A percentile compares a stretch with the other conserved stretches of the same genome.
Conservation (phyloP, 2,113 vertebrate species). For the Campylomormyrus numenius region DNA sequence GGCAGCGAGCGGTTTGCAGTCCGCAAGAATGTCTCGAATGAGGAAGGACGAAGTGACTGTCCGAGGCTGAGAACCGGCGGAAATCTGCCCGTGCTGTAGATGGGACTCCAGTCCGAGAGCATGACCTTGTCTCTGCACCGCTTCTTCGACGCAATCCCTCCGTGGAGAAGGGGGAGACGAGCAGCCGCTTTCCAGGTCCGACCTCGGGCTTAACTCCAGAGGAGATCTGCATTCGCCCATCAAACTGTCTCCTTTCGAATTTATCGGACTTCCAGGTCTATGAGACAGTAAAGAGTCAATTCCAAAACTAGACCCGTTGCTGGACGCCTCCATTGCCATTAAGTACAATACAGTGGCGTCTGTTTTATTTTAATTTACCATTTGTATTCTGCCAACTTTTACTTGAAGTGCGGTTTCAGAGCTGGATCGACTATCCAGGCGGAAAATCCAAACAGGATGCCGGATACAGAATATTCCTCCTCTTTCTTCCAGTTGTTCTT, state of each 20-base stretch:
- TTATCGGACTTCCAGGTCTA: slow-evolving; percentile 64
- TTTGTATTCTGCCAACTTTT: slow-evolving; percentile 14
- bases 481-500: slow-evolving; percentile 9
- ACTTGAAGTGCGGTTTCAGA: not conserved
- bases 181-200: slow-evolving; percentile 69
- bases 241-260: slow-evolving; percentile 62
- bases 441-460: not conserved
- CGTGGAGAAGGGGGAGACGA: slow-evolving; percentile 70
- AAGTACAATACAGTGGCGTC: not conserved
- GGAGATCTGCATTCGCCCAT: slow-evolving; percentile 66
- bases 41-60: slow-evolving; percentile 82
- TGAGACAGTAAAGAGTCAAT: slow-evolving; percentile 82
- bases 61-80: slow-evolving; percentile 68
- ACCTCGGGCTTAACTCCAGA: slow-evolving; percentile 70
- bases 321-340: slow-evolving; percentile 70
- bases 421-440: not conserved
- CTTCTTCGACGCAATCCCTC: slow-evolving; percentile 64
- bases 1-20: slow-evolving; percentile 74
- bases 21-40: slow-evolving; percentile 87
- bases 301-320: slow-evolving; percentile 69
- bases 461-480: slow-evolving; percentile 8
- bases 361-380: slow-evolving; percentile 12
- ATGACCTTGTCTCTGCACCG: slow-evolving; percentile 39
- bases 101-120: slow-evolving; percentile 56
- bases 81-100: slow-evolving; percentile 58